Evolutionary conservation across 2,888 invertebrate species (phyloP).

Genomic region (Callyntrura sp.): DNA sequence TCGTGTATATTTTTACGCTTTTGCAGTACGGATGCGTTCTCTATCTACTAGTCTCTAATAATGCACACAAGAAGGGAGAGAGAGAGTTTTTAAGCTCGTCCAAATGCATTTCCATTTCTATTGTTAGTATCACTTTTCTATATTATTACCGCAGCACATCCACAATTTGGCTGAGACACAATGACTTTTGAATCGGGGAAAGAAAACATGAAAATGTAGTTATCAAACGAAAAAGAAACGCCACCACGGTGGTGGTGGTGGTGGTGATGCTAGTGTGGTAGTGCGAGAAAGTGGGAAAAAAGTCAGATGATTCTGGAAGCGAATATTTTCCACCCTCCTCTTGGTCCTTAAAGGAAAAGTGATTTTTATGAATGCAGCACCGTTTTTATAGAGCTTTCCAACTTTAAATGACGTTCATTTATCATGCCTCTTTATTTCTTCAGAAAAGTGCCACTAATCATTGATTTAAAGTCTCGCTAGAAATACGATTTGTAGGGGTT

Average conservation of each 20-base stretch:
- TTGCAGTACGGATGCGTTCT: not conserved
- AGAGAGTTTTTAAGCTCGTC: not conserved
- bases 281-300: not conserved
- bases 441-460: constrained; percentile 37
- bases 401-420: constrained; percentile 44
- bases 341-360: not conserved
- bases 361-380: constrained; percentile 15
- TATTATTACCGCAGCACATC: constrained; percentile 2
- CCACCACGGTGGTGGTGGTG: not conserved
- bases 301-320: not conserved
- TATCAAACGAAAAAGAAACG: not conserved
- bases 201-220: constrained; percentile 30
- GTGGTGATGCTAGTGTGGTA: not conserved
- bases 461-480: constrained; percentile 36
- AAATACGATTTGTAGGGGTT: constrained; percentile 5
- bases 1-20: not conserved
- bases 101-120: constrained; percentile 11
- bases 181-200: constrained; percentile 8
- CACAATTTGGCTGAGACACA: constrained; percentile 33
- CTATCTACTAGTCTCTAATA: not conserved
- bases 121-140: constrained; percentile 16
- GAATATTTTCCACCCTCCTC: not conserved
- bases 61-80: not conserved
- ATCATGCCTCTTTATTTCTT: constrained; percentile 39
- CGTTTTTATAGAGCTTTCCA: constrained; percentile 21